These are phyloP conservation scores for Ectobius pallidus DNA, from an alignment of 2,888 invertebrate species.

Conservation along the genomic window DNA sequence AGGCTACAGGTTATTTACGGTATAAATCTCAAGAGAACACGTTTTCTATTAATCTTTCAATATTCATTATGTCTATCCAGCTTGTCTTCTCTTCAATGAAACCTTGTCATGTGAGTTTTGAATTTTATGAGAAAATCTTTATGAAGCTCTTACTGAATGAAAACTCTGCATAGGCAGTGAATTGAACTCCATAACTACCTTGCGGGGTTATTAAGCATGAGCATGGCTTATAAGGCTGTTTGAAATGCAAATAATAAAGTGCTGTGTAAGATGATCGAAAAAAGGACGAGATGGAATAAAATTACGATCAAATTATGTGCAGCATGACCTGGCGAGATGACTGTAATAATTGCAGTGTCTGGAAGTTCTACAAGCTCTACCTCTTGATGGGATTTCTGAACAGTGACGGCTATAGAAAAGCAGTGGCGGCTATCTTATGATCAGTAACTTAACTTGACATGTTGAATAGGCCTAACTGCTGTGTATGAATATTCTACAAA, in stretches of 20 bases:
- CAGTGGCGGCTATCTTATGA: slow-evolving; percentile 2
- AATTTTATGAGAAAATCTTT: no score
- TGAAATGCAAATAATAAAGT: slow-evolving; percentile 11
- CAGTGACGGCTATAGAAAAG: neutral
- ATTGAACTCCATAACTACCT: neutral
- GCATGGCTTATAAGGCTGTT: neutral
- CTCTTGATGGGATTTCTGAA: neutral
- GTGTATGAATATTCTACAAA: no score
- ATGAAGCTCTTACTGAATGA: no score
- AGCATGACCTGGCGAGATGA: neutral
- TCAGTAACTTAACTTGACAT: no score
- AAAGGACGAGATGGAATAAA: slow-evolving; percentile 5
- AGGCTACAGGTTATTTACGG: no score
- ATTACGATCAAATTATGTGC: slow-evolving; percentile 14
- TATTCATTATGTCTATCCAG: no score
- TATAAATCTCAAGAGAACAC: no score
- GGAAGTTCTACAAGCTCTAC: neutral
- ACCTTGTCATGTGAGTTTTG: no score
- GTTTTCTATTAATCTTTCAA: no score
- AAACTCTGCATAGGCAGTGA: no score
- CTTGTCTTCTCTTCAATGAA: no score
- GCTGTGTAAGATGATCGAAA: neutral
- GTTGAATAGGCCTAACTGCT: no score
- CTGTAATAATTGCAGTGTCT: slow-evolving; percentile 10
- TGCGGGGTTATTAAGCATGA: neutral